A percentile compares a stretch with the other conserved stretches of the same genome.
Conservation (phyloP, 1,140 invertebrate genomes). For the Doryteuthis pealeii region DNA sequence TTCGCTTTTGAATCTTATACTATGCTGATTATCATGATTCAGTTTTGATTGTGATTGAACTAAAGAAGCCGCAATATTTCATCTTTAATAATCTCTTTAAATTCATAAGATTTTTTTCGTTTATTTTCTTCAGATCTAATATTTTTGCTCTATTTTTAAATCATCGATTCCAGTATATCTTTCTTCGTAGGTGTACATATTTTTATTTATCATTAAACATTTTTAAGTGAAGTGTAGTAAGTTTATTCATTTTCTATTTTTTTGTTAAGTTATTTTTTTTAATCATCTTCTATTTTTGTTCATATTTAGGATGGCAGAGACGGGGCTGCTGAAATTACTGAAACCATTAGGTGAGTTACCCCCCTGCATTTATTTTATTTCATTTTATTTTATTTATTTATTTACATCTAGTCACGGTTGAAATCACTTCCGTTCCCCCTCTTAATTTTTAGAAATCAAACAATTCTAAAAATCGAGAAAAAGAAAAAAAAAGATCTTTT, state of each 20-base stretch:
- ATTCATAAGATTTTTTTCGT: not conserved
- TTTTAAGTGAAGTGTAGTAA: too few relatives aligned
- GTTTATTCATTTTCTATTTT: not conserved
- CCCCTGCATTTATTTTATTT: too few relatives aligned
- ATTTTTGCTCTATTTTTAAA: not conserved
- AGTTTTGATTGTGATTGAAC: too few relatives aligned
- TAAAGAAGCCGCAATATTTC: too few relatives aligned
- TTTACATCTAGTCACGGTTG: too few relatives aligned
- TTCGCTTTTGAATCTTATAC: too few relatives aligned
- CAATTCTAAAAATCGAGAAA: not conserved
- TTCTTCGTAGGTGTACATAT: not conserved
- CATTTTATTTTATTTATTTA: too few relatives aligned
- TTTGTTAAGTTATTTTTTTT: slow-evolving; percentile 47
- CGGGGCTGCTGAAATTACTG: slow-evolving; percentile 84
- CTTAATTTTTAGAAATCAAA: too few relatives aligned
- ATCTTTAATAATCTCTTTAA: too few relatives aligned
- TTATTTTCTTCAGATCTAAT: not conserved
- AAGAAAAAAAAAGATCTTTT: too few relatives aligned
- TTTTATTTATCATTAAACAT: not conserved
- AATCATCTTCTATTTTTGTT: slow-evolving; percentile 31
- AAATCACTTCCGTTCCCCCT: too few relatives aligned
- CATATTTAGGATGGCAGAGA: slow-evolving; percentile 81
- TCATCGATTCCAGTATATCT: not conserved
- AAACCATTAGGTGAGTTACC: slow-evolving; percentile 81
- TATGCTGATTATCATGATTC: too few relatives aligned